Evolutionary conservation across 2,888 invertebrate genomes (phyloP), one percentile per base, ranked within the genome.

Genomic region (Ectobius pallidus): DNA sequence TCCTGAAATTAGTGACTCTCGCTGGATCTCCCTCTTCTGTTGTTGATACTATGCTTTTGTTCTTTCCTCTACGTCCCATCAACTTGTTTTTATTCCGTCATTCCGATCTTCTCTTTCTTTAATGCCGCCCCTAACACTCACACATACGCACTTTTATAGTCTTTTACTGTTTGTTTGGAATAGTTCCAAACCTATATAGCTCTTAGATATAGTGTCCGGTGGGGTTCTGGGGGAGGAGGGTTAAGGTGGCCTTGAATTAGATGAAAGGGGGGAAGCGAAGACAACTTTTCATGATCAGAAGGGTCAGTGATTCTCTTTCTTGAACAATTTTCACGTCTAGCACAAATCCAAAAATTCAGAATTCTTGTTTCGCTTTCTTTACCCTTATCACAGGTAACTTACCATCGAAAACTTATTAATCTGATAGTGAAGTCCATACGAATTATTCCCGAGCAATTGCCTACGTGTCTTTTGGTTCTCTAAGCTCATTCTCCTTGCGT

Each of bases 101-200:
- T 52, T 18, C 22, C 1, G n/a, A 3, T 4, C 25, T 7, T 25
- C 1, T 25, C 25, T 2, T 52, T 25, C 25, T 14, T 52, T 18
- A 22, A 3, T 3, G 20, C 25, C 52, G 14, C 25, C 52, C 52
- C 22, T 18, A 1, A 34, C 6, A 6, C 6, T 11, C 6, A 6
- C 34, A 34, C 34, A 34, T 34, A 55, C 39, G 22, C 25, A 42
- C 42, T 63, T 42, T 63, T 63, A 63, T 42, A 22, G 42, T 22
- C 39, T 55, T 25, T 55, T 55, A 55, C 55, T 55, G 42, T 42
- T 63, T 63, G 42, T 63, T 42, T 42, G 63, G 63, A 25, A 25
- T 25, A 2, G 25, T 25, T 52, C 52, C 52, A 52, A 52, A 2
- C 25, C 52, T 49, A 18, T 49, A 49, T 9, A 34, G 34, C 34